Evolutionary conservation across 2,113 vertebrate species (phyloP).

Genomic region (Nesogale talazaci): DNA sequence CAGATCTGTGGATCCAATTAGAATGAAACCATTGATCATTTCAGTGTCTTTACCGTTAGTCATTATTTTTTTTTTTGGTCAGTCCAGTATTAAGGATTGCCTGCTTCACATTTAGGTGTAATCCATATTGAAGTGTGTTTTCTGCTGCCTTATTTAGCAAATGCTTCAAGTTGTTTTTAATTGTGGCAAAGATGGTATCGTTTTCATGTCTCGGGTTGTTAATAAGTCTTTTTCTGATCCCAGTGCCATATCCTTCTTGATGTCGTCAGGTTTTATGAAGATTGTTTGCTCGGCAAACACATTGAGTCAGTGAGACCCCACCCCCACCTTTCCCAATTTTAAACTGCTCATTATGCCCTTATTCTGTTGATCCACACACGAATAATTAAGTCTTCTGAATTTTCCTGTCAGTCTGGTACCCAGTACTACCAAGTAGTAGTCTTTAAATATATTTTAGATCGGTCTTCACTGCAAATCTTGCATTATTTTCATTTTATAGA

Average conservation of each 20-base stretch:
- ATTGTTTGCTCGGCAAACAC: neutral
- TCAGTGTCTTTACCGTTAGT: neutral
- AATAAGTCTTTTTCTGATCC: neutral
- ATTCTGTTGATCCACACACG: neutral
- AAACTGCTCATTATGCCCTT: neutral
- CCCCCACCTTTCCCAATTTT: neutral
- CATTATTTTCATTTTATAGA: conserved; percentile 20
- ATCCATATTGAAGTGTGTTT: neutral
- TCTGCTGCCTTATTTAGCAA: neutral
- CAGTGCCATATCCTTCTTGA: neutral
- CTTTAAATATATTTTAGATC: neutral
- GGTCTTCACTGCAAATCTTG: neutral
- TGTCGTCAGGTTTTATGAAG: neutral
- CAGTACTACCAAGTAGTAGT: neutral
- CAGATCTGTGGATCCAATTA: neutral
- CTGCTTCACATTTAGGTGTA: neutral
- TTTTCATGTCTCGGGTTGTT: neutral
- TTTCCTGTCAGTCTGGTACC: neutral
- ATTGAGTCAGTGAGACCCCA: neutral
- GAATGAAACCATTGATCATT: neutral
- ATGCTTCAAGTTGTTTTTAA: neutral
- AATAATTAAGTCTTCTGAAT: neutral
- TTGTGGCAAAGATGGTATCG: neutral
- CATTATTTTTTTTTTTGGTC: neutral
- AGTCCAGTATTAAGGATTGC: neutral